Conservation (phyloP, 1,140 invertebrate species). For the Zaprionus tsacasi region DNA sequence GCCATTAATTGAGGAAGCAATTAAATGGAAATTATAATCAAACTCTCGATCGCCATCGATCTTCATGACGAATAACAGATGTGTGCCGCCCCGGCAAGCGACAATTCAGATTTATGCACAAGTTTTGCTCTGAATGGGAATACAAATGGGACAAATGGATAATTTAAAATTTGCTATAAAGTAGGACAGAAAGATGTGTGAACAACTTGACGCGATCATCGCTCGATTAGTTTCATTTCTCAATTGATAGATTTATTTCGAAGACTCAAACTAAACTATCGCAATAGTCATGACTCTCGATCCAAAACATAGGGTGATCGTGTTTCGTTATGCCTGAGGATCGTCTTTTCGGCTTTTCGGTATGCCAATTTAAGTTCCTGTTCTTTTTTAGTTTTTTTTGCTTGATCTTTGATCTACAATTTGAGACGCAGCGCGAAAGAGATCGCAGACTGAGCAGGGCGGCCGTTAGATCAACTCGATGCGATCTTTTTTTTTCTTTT, state of each 20-base stretch:
- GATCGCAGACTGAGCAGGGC: conserved; percentile 55
- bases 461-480: conserved; percentile 76
- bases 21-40: conserved; percentile 49
- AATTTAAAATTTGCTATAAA: not conserved
- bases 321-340: conserved; percentile 53
- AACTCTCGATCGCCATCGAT: conserved; percentile 31
- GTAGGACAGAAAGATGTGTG: not conserved
- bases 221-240: not conserved
- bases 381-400: conserved; percentile 44
- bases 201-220: not conserved
- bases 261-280: not conserved
- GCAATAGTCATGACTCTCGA: not conserved
- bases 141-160: not conserved
- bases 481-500: conserved; percentile 64
- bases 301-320: conserved; percentile 65
- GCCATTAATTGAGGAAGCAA: conserved; percentile 59
- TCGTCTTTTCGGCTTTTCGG: conserved; percentile 50
- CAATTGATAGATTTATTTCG: not conserved
- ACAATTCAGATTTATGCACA: conserved; percentile 74
- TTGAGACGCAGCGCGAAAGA: conserved; percentile 68
- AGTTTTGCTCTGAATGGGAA: conserved; percentile 21
- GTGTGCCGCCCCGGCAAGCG: conserved; percentile 16
- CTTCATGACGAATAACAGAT: conserved; percentile 42
- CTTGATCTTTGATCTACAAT: conserved; percentile 83
- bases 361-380: conserved; percentile 76